phyloP scores from a whole-genome alignment of 2,113 vertebrate genomes.

The Melanocharis versteri region DNA sequence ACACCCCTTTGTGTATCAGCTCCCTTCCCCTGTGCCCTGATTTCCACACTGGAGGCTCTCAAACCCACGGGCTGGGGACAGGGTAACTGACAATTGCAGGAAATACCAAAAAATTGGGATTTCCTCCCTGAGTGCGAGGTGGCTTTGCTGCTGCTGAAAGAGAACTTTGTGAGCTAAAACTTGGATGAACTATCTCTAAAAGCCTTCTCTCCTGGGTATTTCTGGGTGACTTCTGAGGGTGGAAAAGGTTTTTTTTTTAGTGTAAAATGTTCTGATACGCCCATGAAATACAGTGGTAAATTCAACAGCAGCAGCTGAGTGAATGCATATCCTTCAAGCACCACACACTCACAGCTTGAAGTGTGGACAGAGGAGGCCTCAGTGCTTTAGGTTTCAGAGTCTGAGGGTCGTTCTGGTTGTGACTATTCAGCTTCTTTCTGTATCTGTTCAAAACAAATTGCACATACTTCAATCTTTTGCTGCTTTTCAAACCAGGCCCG shows the following conservation, averaged over 20 bases:
- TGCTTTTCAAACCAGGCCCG: not conserved
- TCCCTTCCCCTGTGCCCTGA: not conserved
- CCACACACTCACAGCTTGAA: not conserved
- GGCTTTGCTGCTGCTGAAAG: not conserved
- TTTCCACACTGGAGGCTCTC: not conserved
- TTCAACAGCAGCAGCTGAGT: not conserved
- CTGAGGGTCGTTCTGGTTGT: not conserved
- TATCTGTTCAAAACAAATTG: not conserved
- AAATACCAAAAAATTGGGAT: not conserved
- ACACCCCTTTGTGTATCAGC: not conserved
- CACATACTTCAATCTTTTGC: not conserved
- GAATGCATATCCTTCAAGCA: not conserved
- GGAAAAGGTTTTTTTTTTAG: not conserved
- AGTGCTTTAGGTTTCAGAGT: not conserved
- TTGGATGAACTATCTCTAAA: not conserved
- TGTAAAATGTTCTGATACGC: not conserved
- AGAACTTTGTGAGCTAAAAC: not conserved
- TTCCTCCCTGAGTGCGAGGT: not conserved
- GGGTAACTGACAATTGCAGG: not conserved
- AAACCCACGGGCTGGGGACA: not conserved
- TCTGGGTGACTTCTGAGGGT: not conserved
- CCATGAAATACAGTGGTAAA: not conserved
- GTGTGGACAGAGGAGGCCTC: not conserved
- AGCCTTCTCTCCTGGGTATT: not conserved
- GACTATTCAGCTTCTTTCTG: not conserved